Evolutionary conservation across 2,888 invertebrate genomes (phyloP).

Genomic region (Esperia sulphurella): DNA sequence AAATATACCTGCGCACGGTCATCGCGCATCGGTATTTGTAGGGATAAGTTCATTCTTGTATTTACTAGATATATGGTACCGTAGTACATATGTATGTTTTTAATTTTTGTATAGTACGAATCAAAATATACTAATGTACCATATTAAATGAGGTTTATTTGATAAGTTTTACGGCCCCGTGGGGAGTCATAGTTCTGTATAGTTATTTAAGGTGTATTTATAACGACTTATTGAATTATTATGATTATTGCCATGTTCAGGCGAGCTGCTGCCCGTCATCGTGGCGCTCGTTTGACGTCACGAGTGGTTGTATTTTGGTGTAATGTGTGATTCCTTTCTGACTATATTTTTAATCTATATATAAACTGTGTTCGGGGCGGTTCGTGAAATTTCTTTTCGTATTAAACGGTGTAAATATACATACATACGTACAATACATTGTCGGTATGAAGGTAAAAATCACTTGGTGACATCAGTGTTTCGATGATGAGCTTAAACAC

Average conservation of each 20-base stretch:
- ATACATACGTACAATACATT: no score
- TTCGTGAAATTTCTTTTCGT: conserved; percentile 21
- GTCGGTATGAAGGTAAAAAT: no score
- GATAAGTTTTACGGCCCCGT: conserved; percentile 59
- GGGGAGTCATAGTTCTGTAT: conserved; percentile 58
- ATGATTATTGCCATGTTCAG: conserved; percentile 21
- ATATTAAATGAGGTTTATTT: conserved; percentile 57
- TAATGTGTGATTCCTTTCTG: conserved; percentile 7
- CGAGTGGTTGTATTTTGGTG: conserved; percentile 8
- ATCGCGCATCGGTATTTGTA: conserved; percentile 60
- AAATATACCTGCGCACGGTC: conserved; percentile 53
- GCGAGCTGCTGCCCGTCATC: not conserved
- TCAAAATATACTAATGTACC: conserved; percentile 57
- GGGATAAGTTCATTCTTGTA: conserved; percentile 74
- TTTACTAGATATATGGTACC: conserved; percentile 70
- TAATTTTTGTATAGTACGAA: conserved; percentile 77
- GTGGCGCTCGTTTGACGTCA: not conserved
- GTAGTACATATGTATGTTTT: conserved; percentile 75
- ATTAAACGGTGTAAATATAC: not conserved
- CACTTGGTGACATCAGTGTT: no score
- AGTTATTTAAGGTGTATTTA: conserved; percentile 68
- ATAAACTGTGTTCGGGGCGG: conserved; percentile 20
- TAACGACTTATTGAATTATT: conserved; percentile 35
- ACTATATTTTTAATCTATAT: not conserved
- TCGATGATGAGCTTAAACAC: no score